Evolutionary conservation across 2,888 invertebrate genomes (phyloP).

Genomic region (Heliconius sara): DNA sequence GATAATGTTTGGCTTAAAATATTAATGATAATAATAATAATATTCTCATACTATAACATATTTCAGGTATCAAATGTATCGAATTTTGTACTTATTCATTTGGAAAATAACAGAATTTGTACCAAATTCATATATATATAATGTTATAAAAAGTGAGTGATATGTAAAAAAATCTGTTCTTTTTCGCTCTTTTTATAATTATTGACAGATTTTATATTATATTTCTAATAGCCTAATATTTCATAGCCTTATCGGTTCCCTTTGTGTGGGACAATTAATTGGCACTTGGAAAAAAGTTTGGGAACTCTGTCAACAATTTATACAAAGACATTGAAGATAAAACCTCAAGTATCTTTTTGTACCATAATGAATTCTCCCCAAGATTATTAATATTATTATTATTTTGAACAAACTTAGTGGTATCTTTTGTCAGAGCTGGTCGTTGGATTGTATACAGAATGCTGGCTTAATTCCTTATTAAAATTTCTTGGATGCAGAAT

Average conservation of each 20-base stretch:
- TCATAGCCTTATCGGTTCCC: not conserved
- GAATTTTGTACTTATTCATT: too few relatives aligned
- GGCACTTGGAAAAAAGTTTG: constrained; percentile 56
- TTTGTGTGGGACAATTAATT: constrained; percentile 55
- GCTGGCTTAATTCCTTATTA: too few relatives aligned
- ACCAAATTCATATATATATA: too few relatives aligned
- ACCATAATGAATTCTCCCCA: constrained; percentile 53
- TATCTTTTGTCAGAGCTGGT: constrained; percentile 5
- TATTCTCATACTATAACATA: too few relatives aligned
- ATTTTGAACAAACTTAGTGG: constrained; percentile 46
- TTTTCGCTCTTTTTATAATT: not conserved
- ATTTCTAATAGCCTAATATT: not conserved
- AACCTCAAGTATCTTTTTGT: constrained; percentile 54
- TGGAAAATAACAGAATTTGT: too few relatives aligned
- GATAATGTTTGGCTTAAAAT: too few relatives aligned
- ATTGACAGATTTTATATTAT: not conserved
- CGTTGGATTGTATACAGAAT: not conserved
- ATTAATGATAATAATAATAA: too few relatives aligned
- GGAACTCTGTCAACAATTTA: constrained; percentile 57
- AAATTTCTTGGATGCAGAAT: too few relatives aligned
- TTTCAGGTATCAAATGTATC: too few relatives aligned
- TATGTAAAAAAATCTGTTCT: too few relatives aligned
- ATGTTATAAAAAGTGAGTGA: too few relatives aligned
- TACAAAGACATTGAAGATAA: constrained; percentile 53
- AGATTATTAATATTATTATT: constrained; percentile 51